A percentile compares a stretch with the other conserved stretches of the same genome.
Conservation (phyloP, 2,888 invertebrate species). For the Sabatieria punctata region DNA sequence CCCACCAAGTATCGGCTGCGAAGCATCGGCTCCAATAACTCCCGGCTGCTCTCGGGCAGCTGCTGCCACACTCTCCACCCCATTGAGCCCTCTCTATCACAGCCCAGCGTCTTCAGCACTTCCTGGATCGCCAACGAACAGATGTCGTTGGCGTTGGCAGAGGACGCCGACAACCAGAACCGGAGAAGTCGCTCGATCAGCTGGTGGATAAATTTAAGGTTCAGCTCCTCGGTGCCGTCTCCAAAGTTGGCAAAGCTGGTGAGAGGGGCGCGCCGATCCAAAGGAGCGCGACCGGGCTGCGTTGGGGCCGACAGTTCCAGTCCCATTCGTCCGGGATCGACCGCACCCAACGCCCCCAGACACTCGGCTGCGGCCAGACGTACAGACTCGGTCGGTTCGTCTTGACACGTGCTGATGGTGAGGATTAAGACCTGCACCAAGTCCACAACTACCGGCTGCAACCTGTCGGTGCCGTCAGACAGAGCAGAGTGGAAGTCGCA, state of each 20-base stretch:
- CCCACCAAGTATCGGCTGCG: background rate
- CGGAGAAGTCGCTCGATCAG: background rate
- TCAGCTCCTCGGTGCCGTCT: background rate
- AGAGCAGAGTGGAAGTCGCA: too few species aligned
- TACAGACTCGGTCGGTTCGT: too few species aligned
- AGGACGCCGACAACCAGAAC: background rate
- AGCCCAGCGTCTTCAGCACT: background rate
- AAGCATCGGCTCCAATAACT: background rate
- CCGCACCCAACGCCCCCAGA: background rate
- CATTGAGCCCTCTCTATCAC: background rate
- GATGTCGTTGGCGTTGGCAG: background rate
- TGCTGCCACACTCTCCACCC: background rate
- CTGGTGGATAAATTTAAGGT: background rate
- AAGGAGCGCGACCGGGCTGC: background rate
- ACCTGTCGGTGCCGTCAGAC: too few species aligned
- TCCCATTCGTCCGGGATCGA: background rate
- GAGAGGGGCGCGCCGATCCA: too few species aligned
- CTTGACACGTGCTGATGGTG: too few species aligned
- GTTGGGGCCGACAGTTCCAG: background rate
- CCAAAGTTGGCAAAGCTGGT: too few species aligned
- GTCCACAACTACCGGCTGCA: too few species aligned
- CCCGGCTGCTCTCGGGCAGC: background rate
- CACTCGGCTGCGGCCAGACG: background rate
- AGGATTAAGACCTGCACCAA: too few species aligned
- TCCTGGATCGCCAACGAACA: background rate